Base-by-base conservation (phyloP, 2,888 invertebrate species). In the Choreutis nemorana region DNA sequence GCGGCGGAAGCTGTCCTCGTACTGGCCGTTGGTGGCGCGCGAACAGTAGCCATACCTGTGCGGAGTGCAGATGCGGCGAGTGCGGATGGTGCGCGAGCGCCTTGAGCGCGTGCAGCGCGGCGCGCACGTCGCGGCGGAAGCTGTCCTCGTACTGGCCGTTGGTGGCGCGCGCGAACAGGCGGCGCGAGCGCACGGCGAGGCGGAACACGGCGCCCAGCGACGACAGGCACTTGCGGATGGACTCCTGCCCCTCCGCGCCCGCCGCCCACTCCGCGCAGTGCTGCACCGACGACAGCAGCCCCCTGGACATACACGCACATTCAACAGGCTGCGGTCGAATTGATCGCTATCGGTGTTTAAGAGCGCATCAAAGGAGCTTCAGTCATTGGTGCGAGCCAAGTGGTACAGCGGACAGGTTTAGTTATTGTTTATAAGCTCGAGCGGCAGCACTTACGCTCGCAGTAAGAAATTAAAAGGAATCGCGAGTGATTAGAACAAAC, bases 141-240 rank as follows among this genome's bases (percentile, higher is more conserved):
- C 89, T 90, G 50, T 94, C 94, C 52, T 94, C 94, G 52, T 90
- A 91, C 61, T 92, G 90, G 0, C 92, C 93, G 5, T 91, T 91
- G 0, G 92, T 94, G 0, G 94, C 94, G 10, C 91, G 81, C 0
- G 91, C 87, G 71, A 94, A 94, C 21, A 94, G 56, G 21, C 90
- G 62, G 4, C 94, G 81, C 23, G 95, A 96, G 45, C 95, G 91
- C 20, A 96, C 94, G 2, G 96, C 90, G 45, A 97, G 84, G 39
- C 95, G 91, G 66, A 96, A 94, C 42, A 97, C 92, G 37, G 94
- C 94, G 54, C 95, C 95, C 24, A 96, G 75, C 0, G 94, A 94
- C 31, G 90, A 87, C 35, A 94, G 91, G 52, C 94, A 94, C 53
- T 92, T 94, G 56, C 92, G 88, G 35, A 95, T 91, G 0, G 93